Conservation (phyloP, 2,113 vertebrate genomes). For the Gadus chalcogrammus region DNA sequence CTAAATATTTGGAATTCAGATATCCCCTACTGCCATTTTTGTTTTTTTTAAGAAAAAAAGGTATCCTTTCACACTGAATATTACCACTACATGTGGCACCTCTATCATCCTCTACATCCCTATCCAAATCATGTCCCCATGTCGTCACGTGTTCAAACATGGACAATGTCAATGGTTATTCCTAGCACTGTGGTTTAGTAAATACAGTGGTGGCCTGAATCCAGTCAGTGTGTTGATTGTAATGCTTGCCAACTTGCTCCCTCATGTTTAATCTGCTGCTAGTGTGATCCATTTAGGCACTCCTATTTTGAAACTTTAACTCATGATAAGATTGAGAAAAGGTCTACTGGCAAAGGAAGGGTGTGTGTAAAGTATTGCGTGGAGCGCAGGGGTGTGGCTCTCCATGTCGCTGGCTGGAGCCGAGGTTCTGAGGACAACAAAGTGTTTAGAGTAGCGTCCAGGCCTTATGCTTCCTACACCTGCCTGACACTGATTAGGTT, state of each 20-base stretch:
- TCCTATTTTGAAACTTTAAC: conserved; percentile 39
- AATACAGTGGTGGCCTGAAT: conserved; percentile 10
- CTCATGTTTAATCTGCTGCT: conserved; percentile 64
- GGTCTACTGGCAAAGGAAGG: background rate
- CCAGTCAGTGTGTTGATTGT: conserved; percentile 27
- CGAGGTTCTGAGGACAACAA: too few relatives aligned
- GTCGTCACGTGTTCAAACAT: background rate
- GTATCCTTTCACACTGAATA: conserved; percentile 45
- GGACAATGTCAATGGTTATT: too few relatives aligned
- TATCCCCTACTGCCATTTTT: background rate
- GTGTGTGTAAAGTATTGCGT: too few relatives aligned
- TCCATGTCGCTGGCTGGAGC: too few relatives aligned
- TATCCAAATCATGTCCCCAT: conserved; percentile 12
- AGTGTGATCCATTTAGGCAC: conserved; percentile 51
- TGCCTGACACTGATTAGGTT: too few relatives aligned
- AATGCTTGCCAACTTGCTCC: conserved; percentile 33
- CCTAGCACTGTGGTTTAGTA: background rate
- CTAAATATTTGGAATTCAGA: background rate
- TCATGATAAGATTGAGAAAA: background rate
- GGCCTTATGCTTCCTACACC: too few relatives aligned
- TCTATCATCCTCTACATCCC: conserved; percentile 15
- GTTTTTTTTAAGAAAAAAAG: background rate
- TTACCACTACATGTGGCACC: conserved; percentile 16
- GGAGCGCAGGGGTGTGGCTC: too few relatives aligned
- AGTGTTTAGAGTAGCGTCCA: too few relatives aligned